A percentile compares a stretch with the other conserved stretches of the same genome.
Conservation (phyloP, 2,797 vertebrate genomes). For the Triplophysa yarkandensis region DNA sequence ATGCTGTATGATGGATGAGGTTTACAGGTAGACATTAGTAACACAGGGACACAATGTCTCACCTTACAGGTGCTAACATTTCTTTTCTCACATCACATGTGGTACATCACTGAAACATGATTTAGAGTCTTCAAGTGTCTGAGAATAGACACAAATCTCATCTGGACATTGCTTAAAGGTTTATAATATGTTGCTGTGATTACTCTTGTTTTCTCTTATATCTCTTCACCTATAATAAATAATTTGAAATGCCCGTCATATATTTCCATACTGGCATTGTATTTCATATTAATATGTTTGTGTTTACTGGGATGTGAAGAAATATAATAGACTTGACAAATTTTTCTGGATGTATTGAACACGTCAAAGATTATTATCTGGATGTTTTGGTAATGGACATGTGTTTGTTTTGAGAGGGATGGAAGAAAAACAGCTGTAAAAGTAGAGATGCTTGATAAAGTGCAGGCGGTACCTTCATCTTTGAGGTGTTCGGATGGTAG, state of each 20-base stretch:
- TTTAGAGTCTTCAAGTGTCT: neutral
- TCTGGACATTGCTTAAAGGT: neutral
- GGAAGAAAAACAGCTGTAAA: neutral
- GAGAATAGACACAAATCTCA: neutral
- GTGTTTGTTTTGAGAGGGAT: neutral
- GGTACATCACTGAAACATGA: neutral
- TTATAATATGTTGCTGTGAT: neutral
- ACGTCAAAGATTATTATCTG: too few relatives aligned
- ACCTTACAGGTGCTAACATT: neutral
- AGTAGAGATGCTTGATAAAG: slow-evolving; percentile 3
- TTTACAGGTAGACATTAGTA: slow-evolving; percentile 1
- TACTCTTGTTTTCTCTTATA: neutral
- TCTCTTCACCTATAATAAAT: neutral
- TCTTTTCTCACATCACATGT: neutral
- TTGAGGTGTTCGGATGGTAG: neutral
- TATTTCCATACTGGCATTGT: neutral
- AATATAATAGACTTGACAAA: neutral
- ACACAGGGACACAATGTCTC: neutral
- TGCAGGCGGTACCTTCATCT: slow-evolving; percentile 10
- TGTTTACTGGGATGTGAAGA: neutral
- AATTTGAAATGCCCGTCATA: neutral
- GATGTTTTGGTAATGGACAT: neutral
- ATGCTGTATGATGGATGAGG: too few relatives aligned
- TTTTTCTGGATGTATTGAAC: neutral
- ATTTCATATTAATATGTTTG: too few relatives aligned